These are phyloP conservation scores for Tethea ocularis DNA, from an alignment of 2,888 invertebrate species.

Conservation along the genomic window DNA sequence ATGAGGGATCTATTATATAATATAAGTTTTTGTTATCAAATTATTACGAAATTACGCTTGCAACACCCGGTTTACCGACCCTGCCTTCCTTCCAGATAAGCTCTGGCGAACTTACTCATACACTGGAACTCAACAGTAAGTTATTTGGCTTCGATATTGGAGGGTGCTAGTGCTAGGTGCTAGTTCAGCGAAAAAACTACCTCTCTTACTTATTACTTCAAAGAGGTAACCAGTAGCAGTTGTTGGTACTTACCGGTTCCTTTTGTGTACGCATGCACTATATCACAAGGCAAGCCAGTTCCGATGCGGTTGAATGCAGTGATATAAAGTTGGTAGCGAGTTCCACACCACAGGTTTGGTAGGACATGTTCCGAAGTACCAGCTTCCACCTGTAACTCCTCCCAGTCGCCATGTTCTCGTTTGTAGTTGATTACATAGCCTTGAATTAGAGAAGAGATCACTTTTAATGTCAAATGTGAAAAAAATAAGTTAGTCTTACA, in stretches of 20 bases:
- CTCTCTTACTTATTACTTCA: too few species aligned
- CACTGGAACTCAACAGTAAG: too few species aligned
- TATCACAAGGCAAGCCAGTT: conserved; percentile 94
- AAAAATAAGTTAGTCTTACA: neutral
- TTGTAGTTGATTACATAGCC: conserved; percentile 96
- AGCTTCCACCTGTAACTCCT: conserved; percentile 93
- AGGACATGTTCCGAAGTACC: conserved; percentile 91
- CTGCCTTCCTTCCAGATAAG: too few species aligned
- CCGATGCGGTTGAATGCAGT: conserved; percentile 96
- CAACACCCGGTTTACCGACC: too few species aligned
- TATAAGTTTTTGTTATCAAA: too few species aligned
- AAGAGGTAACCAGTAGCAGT: too few species aligned
- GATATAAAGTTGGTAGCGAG: conserved; percentile 93
- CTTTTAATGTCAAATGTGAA: neutral
- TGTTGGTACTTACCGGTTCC: conserved; percentile 89
- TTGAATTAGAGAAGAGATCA: conserved; percentile 32
- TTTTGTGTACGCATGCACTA: conserved; percentile 92
- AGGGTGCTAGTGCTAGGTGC: too few species aligned
- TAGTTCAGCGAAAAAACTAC: too few species aligned
- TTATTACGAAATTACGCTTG: too few species aligned
- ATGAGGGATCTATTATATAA: neutral
- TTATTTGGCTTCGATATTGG: too few species aligned
- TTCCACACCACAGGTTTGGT: conserved; percentile 94
- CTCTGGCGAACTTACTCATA: too few species aligned
- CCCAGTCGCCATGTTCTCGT: conserved; percentile 95